phyloP scores from a whole-genome alignment of 2,113 vertebrate species.

The Dinomys branickii region DNA sequence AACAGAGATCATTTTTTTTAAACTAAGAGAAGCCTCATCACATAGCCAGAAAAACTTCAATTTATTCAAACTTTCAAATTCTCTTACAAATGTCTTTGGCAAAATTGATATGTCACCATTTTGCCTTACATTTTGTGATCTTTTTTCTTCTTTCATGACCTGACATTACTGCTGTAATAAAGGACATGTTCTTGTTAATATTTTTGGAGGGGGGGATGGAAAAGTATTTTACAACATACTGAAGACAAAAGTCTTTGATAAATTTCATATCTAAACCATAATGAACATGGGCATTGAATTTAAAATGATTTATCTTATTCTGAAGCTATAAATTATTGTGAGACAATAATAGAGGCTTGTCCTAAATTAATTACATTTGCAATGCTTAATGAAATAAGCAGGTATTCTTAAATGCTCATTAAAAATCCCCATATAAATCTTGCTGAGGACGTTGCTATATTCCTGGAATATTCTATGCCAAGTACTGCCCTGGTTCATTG shows the following conservation, averaged over 20 bases:
- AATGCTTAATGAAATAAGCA: slow-evolving; percentile 74
- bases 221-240: slow-evolving; percentile 45
- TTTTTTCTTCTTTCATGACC: not conserved
- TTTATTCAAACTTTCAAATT: not conserved
- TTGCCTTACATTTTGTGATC: not conserved
- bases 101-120: not conserved
- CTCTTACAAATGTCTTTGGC: not conserved
- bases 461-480: slow-evolving; percentile 41
- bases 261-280: slow-evolving; percentile 49
- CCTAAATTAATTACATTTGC: slow-evolving; percentile 75
- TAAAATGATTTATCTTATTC: slow-evolving; percentile 41
- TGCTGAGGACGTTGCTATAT: slow-evolving; percentile 55
- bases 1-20: not conserved
- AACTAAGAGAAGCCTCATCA: not conserved
- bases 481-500: slow-evolving; percentile 48
- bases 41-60: not conserved
- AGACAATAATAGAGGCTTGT: slow-evolving; percentile 47
- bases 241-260: slow-evolving; percentile 49
- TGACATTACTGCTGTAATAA: not conserved
- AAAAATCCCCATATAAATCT: slow-evolving; percentile 70
- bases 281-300: slow-evolving; percentile 49
- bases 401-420: slow-evolving; percentile 48
- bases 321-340: slow-evolving; percentile 67
- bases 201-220: not conserved
- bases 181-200: not conserved